These are phyloP conservation scores for Pelobates fuscus DNA, from an alignment of 2,113 vertebrate genomes.

Conservation along the genomic window DNA sequence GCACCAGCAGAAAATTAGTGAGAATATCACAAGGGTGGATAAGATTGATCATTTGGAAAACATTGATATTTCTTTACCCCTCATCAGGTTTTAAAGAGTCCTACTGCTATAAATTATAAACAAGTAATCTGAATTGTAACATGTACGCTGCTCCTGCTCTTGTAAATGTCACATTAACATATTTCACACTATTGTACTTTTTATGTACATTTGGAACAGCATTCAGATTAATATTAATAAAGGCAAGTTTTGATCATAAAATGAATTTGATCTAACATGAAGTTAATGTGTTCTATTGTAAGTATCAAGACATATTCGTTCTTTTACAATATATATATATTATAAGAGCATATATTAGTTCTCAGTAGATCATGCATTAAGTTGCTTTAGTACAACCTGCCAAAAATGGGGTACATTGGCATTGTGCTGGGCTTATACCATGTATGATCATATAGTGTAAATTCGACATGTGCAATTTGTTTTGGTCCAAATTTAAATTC, in stretches of 20 bases:
- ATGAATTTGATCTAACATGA: constrained; percentile 29
- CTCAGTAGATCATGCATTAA: too few species aligned
- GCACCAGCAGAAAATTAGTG: background rate
- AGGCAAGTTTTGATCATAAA: constrained; percentile 13
- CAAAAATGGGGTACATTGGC: too few species aligned
- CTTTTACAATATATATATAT: too few species aligned
- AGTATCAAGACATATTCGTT: too few species aligned
- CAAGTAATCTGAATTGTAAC: constrained; percentile 20
- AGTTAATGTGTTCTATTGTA: background rate
- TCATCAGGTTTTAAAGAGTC: constrained; percentile 1
- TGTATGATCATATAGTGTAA: too few species aligned
- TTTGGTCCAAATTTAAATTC: too few species aligned
- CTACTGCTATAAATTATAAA: constrained; percentile 17
- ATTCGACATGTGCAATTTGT: too few species aligned
- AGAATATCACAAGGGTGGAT: background rate
- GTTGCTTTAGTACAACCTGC: too few species aligned
- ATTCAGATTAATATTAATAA: constrained; percentile 44
- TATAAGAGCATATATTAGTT: too few species aligned
- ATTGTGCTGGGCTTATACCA: too few species aligned
- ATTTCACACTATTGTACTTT: constrained; percentile 22
- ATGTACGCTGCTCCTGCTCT: background rate
- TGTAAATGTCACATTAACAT: constrained; percentile 46
- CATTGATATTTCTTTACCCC: constrained; percentile 7
- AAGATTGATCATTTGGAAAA: too few species aligned
- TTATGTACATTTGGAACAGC: constrained; percentile 40